Conservation (phyloP, 2,113 vertebrate species). For the Rhinogobius similis region DNA sequence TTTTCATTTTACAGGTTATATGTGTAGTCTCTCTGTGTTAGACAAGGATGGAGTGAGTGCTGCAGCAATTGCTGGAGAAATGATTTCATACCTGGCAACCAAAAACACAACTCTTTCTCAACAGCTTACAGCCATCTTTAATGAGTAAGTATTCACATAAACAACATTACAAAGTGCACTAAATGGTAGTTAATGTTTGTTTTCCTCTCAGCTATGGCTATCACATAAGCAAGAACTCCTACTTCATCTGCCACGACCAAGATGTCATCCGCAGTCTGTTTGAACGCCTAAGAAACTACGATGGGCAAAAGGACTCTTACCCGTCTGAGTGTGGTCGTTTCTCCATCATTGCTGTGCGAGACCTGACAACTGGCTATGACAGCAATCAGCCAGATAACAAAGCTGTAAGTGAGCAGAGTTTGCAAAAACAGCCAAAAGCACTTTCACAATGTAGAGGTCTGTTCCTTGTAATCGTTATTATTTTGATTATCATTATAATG, state of each 20-base stretch:
- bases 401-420: constrained; percentile 80
- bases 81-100: constrained; percentile 85
- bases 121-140: constrained; percentile 87
- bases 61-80: constrained; percentile 90
- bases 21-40: constrained; percentile 93
- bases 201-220: constrained; percentile 86
- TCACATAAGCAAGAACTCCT: constrained; percentile 92
- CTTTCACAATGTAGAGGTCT: neutral
- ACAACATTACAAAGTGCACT: neutral
- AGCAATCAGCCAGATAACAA: constrained; percentile 86
- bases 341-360: constrained; percentile 84
- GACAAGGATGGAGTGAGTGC: constrained; percentile 98
- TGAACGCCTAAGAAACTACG: constrained; percentile 86
- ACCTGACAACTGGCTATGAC: constrained; percentile 94
- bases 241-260: constrained; percentile 94
- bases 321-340: constrained; percentile 87
- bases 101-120: constrained; percentile 85
- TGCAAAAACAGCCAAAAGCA: neutral
- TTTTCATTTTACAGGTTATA: constrained; percentile 83
- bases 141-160: constrained; percentile 81
- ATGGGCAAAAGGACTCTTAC: constrained; percentile 80
- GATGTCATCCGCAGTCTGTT: constrained; percentile 85
- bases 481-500: too few relatives aligned
- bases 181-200: neutral
- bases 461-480: too few relatives aligned